A percentile compares a stretch with the other conserved stretches of the same genome.
Conservation (phyloP, 2,113 vertebrate genomes). For the Synchiropus splendidus region DNA sequence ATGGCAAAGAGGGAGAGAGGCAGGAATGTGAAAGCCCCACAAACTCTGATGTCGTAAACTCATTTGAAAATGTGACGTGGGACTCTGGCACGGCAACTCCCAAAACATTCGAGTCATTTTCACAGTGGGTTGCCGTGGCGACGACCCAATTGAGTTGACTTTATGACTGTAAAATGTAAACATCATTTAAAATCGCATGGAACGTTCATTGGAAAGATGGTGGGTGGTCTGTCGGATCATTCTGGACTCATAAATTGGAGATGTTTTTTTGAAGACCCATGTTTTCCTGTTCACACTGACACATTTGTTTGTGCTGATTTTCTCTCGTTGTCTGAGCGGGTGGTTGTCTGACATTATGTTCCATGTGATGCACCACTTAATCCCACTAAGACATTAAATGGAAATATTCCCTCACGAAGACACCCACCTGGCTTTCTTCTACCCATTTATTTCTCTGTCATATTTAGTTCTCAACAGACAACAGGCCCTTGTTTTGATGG, state of each 20-base stretch:
- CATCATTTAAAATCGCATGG: conserved; percentile 17
- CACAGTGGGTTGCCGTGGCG: conserved; percentile 14
- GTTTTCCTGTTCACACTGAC: no score
- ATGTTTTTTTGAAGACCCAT: no score
- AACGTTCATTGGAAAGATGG: neutral
- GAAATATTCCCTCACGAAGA: no score
- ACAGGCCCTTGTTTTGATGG: no score
- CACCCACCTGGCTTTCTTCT: no score
- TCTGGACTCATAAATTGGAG: neutral
- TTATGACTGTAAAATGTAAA: conserved; percentile 43
- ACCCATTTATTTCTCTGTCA: no score
- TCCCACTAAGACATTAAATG: no score
- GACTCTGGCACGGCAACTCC: conserved; percentile 7
- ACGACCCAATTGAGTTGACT: conserved; percentile 5
- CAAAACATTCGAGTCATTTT: conserved; percentile 20
- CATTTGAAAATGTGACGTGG: conserved; percentile 32
- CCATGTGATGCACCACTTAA: no score
- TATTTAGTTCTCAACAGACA: no score
- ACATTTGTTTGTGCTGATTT: no score
- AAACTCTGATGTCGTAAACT: conserved; percentile 43
- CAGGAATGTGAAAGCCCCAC: conserved; percentile 40
- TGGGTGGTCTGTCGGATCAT: neutral
- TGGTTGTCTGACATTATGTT: no score
- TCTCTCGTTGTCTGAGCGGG: no score
- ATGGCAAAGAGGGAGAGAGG: conserved; percentile 24